Conservation (phyloP, 2,888 invertebrate genomes). For the Tetranychus piercei region DNA sequence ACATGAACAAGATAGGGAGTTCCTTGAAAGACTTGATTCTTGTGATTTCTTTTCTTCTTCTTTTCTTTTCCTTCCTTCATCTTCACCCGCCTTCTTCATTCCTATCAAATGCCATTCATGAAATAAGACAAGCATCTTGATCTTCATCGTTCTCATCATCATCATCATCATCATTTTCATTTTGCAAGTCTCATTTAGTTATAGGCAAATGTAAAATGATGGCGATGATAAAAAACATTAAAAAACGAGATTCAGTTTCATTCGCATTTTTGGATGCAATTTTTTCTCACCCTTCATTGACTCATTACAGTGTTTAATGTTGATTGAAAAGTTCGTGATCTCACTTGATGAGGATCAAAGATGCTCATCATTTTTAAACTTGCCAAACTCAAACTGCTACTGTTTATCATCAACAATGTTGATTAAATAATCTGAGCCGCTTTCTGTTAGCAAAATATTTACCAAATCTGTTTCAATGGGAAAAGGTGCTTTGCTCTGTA, state of each 20-base stretch:
- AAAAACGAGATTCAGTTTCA: background rate
- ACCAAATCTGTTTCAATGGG: too few species aligned
- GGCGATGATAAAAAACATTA: background rate
- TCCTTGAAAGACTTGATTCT: background rate
- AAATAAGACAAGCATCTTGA: conserved; percentile 1
- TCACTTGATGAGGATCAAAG: background rate
- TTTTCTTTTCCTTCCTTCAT: background rate
- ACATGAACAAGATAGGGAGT: background rate
- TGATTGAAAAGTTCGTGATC: conserved; percentile 1
- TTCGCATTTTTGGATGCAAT: background rate
- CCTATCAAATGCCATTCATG: background rate
- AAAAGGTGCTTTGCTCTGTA: too few species aligned
- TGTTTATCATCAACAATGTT: background rate
- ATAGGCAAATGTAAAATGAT: background rate
- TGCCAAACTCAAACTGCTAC: background rate
- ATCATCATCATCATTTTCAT: background rate
- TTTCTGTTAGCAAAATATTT: too few species aligned
- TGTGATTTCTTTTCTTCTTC: background rate
- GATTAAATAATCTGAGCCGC: background rate
- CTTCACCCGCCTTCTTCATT: background rate
- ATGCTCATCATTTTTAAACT: background rate
- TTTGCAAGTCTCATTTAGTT: background rate
- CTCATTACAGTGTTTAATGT: background rate
- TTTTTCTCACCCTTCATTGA: background rate
- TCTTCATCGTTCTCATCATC: background rate